phyloP scores from a whole-genome alignment of 2,888 invertebrate genomes.

The Nasonovia ribisnigri region DNA sequence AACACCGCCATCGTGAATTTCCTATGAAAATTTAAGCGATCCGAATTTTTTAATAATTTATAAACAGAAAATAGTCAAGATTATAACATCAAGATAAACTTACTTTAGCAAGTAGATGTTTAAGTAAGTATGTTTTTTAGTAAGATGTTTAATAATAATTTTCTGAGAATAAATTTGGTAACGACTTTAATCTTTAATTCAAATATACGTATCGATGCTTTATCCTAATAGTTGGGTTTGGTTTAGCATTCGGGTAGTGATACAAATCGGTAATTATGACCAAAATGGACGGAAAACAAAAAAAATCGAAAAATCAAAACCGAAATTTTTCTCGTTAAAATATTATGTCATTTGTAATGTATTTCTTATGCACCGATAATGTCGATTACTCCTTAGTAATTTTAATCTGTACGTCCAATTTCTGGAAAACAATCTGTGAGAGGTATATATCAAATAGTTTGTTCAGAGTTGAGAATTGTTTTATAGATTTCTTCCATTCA shows the following conservation, averaged over 20 bases:
- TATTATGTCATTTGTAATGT: not conserved
- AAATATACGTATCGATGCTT: not conserved
- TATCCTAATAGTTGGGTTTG: not conserved
- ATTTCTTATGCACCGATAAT: not conserved
- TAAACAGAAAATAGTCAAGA: not conserved
- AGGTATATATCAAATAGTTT: not conserved
- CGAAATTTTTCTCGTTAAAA: not conserved
- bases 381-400: not conserved
- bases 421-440: not conserved
- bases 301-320: not conserved
- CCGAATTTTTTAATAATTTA: not conserved
- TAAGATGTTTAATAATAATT: not conserved
- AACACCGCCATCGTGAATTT: not conserved
- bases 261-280: not conserved
- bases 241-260: not conserved
- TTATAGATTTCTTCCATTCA: conserved; percentile 4
- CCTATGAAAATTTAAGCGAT: not conserved
- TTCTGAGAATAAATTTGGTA: not conserved
- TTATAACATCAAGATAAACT: not conserved
- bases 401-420: not conserved
- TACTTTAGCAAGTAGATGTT: not conserved
- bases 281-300: not conserved
- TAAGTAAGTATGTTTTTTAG: too few relatives aligned
- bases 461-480: not conserved
- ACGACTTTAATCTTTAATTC: not conserved